Conservation (phyloP, 1,140 invertebrate species). For the Lasioglossum baleicum region DNA sequence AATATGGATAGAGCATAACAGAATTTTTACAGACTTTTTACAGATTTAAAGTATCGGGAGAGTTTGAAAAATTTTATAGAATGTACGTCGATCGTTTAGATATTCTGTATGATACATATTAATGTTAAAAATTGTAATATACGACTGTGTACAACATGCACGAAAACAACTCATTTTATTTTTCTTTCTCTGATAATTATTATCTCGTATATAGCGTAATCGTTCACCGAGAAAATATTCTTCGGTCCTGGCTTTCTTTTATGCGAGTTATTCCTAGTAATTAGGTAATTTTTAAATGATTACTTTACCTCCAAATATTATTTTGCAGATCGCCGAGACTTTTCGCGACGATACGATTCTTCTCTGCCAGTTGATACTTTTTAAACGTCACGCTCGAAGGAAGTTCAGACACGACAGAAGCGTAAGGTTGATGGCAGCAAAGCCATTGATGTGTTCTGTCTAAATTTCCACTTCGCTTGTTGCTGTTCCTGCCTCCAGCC, state of each 20-base stretch:
- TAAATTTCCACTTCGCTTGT: slow-evolving; percentile 74
- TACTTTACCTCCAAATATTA: slow-evolving; percentile 72
- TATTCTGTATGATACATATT: slow-evolving; percentile 25
- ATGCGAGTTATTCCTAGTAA: background rate
- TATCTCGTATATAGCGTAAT: background rate
- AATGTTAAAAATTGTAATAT: slow-evolving; percentile 15
- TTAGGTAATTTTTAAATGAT: background rate
- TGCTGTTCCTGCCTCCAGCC: slow-evolving; percentile 74
- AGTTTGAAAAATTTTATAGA: slow-evolving; percentile 18
- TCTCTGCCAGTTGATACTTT: slow-evolving; percentile 61
- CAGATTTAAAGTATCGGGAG: background rate
- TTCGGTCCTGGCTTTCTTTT: background rate
- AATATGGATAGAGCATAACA: slow-evolving; percentile 28
- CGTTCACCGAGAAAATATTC: background rate
- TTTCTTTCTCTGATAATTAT: background rate
- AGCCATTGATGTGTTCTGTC: slow-evolving; percentile 66
- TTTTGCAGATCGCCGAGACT: slow-evolving; percentile 67
- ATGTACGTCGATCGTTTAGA: slow-evolving; percentile 5
- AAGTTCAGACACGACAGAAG: slow-evolving; percentile 53
- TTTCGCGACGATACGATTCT: slow-evolving; percentile 60
- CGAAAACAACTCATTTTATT: background rate
- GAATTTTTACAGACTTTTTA: slow-evolving; percentile 1
- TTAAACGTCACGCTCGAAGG: slow-evolving; percentile 65
- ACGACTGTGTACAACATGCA: slow-evolving; percentile 19
- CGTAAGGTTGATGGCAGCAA: slow-evolving; percentile 59